Evolutionary conservation across 2,888 invertebrate genomes (phyloP), one percentile per base, ranked within the genome.

Genomic region (Philonicus albiceps): DNA sequence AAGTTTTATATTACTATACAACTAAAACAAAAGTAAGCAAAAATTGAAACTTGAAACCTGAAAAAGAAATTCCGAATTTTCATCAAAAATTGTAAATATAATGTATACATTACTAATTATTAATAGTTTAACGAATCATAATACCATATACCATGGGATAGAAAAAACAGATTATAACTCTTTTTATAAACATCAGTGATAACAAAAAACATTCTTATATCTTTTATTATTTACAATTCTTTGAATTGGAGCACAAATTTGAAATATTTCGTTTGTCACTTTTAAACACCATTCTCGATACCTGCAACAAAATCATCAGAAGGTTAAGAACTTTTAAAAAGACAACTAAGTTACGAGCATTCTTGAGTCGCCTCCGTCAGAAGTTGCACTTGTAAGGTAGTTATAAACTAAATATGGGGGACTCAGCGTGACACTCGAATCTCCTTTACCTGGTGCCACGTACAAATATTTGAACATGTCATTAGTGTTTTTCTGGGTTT

Each of bases 371-470:
- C 64, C 64, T 64, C 64, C 64, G 64, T 13, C 64, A 64, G 64
- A 27, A 64, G 64, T 27, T 64, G 27, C 64, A 64, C 64, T 22
- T 19, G n/a, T 16, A 49, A 64, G 64, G 64, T 64, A 64, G 64
- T 64, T 64, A 64, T 64, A 22, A 64, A 64, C 64, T 64, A 64
- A n/a, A 76, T 76, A 76, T 40, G 40, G 40, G 76, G 40, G 34
- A 76, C 40, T 76, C 76, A 43, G 40, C 76, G 76, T 76, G 76
- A 76, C 76, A 76, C 76, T 76, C 76, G 40, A 76, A 40, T 40
- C 76, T 40, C 37, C 11, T 76, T 22, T 76, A 40, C 34, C 76
- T 76, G 76, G 76, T 76, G 76, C 76, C 37, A 40, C 76, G 76
- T 40, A 76, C 40, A 76, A 76, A 76, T 76, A 76, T 76, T 76